These are phyloP conservation scores for Syngnathus floridae DNA, from an alignment of 2,113 vertebrate genomes.

Conservation along the genomic window DNA sequence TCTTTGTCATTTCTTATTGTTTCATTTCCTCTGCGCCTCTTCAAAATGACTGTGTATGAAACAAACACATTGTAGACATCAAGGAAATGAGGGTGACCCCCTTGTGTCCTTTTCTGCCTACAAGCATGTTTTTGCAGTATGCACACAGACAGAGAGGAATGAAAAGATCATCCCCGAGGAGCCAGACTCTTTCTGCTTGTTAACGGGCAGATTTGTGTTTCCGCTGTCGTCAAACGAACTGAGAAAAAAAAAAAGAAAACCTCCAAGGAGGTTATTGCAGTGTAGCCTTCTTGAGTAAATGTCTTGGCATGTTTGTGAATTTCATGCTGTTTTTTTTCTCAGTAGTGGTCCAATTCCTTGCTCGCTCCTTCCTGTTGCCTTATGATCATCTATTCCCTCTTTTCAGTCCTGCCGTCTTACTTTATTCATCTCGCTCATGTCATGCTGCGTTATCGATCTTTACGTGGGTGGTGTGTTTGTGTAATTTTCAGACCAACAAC, in stretches of 20 bases:
- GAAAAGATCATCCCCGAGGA: conserved; percentile 5
- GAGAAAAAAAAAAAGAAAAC: conserved; percentile 5
- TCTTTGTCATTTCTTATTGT: conserved; percentile 35
- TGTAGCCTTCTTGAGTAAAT: conserved; percentile 14
- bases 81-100: conserved; percentile 49
- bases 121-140: conserved; percentile 3
- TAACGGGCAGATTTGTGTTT: conserved; percentile 24
- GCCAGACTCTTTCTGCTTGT: conserved; percentile 22
- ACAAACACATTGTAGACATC: conserved; percentile 20
- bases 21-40: conserved; percentile 52
- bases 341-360: background rate
- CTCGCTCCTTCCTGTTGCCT: background rate
- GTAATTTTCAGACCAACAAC: conserved; percentile 42
- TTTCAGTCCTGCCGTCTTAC: conserved; percentile 25
- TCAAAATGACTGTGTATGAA: conserved; percentile 30
- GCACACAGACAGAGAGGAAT: conserved; percentile 14
- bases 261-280: conserved; percentile 18
- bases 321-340: conserved; percentile 28
- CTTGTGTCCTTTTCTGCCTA: conserved; percentile 32
- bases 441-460: conserved; percentile 50
- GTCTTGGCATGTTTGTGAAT: background rate
- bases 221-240: conserved; percentile 23
- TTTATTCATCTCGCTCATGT: conserved; percentile 38
- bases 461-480: conserved; percentile 13
- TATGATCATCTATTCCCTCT: conserved; percentile 13